Base-by-base conservation (phyloP, 2,113 vertebrate genomes). In the Melierax canorus region DNA sequence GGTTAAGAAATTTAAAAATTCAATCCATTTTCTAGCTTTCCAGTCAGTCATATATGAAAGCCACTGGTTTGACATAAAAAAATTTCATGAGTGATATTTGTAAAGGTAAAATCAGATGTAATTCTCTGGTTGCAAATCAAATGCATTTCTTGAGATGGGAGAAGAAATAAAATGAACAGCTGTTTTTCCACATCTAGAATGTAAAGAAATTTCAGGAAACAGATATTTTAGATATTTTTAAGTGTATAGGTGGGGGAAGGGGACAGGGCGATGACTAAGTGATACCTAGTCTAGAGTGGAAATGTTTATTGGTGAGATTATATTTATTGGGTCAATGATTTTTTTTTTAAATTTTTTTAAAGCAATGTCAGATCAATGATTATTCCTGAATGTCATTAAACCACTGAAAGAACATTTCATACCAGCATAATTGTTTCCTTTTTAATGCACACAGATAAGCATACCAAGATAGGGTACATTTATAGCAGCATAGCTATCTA, bases 101-200 rank as follows among this genome's bases (percentile, higher is more conserved):
- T 22, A 66, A 83, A 92, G 11, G 11, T 59, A 90, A 78, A 93
- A 68, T 18, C 24, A 75, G 13, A 50, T 80, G 75, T 68, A 82
- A 94, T 48, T 85, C 13, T 55, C 29, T 71, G n/a, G 7, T 53
- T 81, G 22, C 24, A 83, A 94, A 92, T 4, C 19, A 80, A 53
- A 69, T 19, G 15, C 8, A 29, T 76, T 92, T 75, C 43, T 18
- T n/a, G 15, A 76, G 32, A 66, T 22, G 16, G 19, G 41, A 81
- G 53, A 67, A 68, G 72, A 77, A 74, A 86, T 59, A 55, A 87
- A 71, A 85, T 16, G 48, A 91, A 71, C 73, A 91, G 64, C 55
- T 92, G 53, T 30, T 86, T 11, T 66, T 88, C 15, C 24, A 73
- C 41, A 73, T 39, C 6, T 34, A 60, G 21, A 83, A 80, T 62